A percentile compares a stretch with the other conserved stretches of the same genome.
These are phyloP conservation scores for Synergus laeviventris DNA, from an alignment of 2,888 invertebrate species.

Conservation along the genomic window DNA sequence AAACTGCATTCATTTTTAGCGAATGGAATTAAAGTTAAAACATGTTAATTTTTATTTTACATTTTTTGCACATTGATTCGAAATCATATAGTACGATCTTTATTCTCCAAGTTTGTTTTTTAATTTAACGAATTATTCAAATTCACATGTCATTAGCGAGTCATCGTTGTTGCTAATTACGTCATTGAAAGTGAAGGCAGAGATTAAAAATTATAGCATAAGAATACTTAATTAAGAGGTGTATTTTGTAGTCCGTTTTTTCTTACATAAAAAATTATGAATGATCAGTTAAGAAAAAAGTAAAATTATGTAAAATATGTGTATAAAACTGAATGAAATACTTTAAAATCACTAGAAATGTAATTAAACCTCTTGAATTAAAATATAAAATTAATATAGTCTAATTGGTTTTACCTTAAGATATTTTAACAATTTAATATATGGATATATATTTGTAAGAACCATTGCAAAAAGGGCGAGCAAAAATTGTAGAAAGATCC, in stretches of 20 bases:
- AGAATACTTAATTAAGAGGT: neutral
- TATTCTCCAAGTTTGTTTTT: neutral
- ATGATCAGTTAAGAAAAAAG: neutral
- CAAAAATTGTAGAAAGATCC: neutral
- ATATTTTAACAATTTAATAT: neutral
- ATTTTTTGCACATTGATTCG: neutral
- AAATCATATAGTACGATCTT: neutral
- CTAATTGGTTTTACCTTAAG: no score
- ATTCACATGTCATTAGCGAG: neutral
- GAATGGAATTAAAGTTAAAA: neutral
- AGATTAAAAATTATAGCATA: constrained; percentile 1
- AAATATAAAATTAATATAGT: neutral
- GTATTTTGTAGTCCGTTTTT: neutral
- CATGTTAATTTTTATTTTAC: neutral
- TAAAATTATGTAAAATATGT: neutral
- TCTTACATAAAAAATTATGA: neutral
- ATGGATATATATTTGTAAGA: neutral
- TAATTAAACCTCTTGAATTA: no score
- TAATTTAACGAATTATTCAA: neutral
- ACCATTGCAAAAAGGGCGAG: neutral
- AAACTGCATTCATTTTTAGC: neutral
- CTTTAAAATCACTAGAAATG: neutral
- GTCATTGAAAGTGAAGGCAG: constrained; percentile 11
- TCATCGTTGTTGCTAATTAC: constrained; percentile 16
- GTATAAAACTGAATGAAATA: no score